A percentile compares a stretch with the other conserved stretches of the same genome.
These are phyloP conservation scores for Brenthis hecate DNA, from an alignment of 2,888 invertebrate species.

Conservation along the genomic window DNA sequence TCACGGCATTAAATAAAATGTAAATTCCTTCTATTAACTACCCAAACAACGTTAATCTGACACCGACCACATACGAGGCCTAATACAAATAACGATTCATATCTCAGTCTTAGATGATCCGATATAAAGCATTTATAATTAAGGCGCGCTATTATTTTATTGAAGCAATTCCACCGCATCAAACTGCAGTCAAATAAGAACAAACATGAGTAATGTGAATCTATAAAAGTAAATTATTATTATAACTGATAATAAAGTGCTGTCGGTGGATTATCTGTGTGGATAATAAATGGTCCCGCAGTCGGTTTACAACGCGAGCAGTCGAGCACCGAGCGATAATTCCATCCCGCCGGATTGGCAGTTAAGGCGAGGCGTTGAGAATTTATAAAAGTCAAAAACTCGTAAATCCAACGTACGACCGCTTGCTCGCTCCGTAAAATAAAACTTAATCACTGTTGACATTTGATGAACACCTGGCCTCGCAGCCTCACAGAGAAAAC, in stretches of 20 bases:
- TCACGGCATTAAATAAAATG: conserved; percentile 75
- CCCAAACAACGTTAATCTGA: conserved; percentile 64
- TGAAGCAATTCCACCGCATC: conserved; percentile 70
- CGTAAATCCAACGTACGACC: conserved; percentile 64
- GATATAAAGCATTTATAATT: conserved; percentile 37
- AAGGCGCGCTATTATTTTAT: conserved; percentile 65
- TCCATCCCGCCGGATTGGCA: conserved; percentile 66
- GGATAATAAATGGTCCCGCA: conserved; percentile 73
- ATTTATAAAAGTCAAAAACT: conserved; percentile 78
- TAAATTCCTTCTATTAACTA: conserved; percentile 63
- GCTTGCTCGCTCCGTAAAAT: conserved; percentile 60
- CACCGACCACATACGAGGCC: conserved; percentile 49
- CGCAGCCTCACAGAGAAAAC: conserved; percentile 56
- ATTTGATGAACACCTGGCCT: conserved; percentile 78
- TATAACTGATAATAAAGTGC: conserved; percentile 81
- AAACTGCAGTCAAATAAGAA: conserved; percentile 77
- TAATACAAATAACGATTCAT: conserved; percentile 57
- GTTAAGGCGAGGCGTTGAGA: conserved; percentile 73
- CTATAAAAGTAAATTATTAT: conserved; percentile 82
- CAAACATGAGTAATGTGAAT: conserved; percentile 78
- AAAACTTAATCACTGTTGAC: conserved; percentile 79
- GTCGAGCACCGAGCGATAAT: conserved; percentile 68
- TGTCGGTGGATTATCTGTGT: conserved; percentile 76
- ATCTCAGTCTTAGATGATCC: conserved; percentile 37
- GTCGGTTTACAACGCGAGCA: conserved; percentile 68